Evolutionary conservation across 2,888 invertebrate genomes (phyloP).

Genomic region (Synanthedon vespiformis): DNA sequence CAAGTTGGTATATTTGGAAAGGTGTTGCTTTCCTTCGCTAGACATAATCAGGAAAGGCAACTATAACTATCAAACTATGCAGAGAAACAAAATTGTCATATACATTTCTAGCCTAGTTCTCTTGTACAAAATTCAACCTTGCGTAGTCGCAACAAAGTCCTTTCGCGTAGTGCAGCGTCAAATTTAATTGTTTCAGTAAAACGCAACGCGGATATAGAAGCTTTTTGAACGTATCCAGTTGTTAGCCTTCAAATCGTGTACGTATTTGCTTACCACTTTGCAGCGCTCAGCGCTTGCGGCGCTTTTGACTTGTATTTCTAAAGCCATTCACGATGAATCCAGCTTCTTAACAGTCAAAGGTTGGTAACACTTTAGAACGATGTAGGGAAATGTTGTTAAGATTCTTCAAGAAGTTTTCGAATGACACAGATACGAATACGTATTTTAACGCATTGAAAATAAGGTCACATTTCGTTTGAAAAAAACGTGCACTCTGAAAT

Average conservation of each 20-base stretch:
- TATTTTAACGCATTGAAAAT: neutral
- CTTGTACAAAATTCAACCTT: conserved; percentile 15
- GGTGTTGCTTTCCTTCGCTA: conserved; percentile 14
- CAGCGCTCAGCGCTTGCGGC: neutral
- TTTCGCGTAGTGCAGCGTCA: conserved; percentile 8
- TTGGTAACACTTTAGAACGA: neutral
- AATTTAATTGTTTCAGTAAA: conserved; percentile 17
- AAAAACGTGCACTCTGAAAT: neutral
- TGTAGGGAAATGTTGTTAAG: neutral
- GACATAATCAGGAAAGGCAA: conserved; percentile 25
- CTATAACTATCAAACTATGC: conserved; percentile 27
- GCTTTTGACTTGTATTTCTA: neutral
- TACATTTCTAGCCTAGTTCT: neutral
- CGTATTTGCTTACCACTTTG: conserved; percentile 14
- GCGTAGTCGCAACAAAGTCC: conserved; percentile 13
- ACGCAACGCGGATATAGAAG: conserved; percentile 50
- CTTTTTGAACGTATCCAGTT: conserved; percentile 49
- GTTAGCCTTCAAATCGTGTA: conserved; percentile 44
- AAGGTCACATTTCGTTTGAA: neutral
- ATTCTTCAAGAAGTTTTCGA: neutral
- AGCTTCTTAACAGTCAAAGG: neutral
- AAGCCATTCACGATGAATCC: neutral
- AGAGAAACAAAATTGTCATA: conserved; percentile 8
- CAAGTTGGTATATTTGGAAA: conserved; percentile 13
- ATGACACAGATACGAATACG: neutral